These are phyloP conservation scores for Tachina lurida DNA, from an alignment of 2,888 invertebrate species.

Conservation along the genomic window DNA sequence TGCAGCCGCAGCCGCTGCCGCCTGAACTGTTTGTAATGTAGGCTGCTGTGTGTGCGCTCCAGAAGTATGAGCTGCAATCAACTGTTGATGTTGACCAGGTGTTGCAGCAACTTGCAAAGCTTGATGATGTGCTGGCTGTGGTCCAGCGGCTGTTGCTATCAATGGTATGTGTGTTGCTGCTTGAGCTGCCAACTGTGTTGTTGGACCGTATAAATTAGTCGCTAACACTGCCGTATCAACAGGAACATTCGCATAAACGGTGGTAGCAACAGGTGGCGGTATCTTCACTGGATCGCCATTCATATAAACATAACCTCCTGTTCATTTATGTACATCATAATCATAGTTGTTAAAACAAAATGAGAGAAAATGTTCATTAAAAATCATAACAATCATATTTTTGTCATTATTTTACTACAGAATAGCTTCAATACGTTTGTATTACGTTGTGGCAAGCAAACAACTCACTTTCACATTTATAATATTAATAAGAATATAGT, in stretches of 20 bases:
- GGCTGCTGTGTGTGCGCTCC: constrained; percentile 73
- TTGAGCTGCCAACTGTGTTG: constrained; percentile 80
- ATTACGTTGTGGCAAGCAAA: too few species aligned
- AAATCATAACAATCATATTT: too few species aligned
- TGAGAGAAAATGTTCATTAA: not conserved
- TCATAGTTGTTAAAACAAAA: not conserved
- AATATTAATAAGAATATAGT: too few species aligned
- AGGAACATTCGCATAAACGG: constrained; percentile 88
- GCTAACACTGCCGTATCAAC: constrained; percentile 85
- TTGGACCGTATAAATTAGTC: constrained; percentile 81
- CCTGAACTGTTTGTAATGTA: constrained; percentile 75
- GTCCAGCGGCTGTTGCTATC: constrained; percentile 79
- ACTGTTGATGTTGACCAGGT: constrained; percentile 73
- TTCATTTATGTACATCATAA: not conserved
- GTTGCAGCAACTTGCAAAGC: constrained; percentile 74
- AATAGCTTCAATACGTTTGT: too few species aligned
- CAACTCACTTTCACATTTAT: too few species aligned
- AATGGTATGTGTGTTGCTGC: constrained; percentile 80
- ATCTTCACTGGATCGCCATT: constrained; percentile 91
- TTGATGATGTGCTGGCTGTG: constrained; percentile 75
- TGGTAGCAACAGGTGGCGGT: constrained; percentile 86
- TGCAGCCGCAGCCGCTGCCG: constrained; percentile 71
- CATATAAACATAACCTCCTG: constrained; percentile 89
- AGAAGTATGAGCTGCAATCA: constrained; percentile 73
- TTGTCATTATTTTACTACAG: too few species aligned